A percentile compares a stretch with the other conserved stretches of the same genome.
Conservation (phyloP, 2,888 invertebrate genomes). For the Athalia cordata region DNA sequence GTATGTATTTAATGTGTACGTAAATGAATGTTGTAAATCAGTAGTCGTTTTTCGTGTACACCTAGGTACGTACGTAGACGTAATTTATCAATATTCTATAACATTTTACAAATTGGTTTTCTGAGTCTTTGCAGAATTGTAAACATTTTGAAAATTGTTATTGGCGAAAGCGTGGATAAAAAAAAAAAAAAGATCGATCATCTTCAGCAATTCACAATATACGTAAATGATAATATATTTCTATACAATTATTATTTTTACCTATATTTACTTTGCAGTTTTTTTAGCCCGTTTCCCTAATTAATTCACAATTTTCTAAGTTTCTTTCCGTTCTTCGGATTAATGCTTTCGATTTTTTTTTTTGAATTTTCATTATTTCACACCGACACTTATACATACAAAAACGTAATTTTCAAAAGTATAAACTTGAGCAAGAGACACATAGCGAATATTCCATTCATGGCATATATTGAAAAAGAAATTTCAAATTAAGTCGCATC, state of each 20-base stretch:
- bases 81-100: background rate
- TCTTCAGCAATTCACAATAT: slow-evolving; percentile 5
- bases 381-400: too few relatives aligned
- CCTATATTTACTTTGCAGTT: background rate
- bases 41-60: background rate
- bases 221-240: background rate
- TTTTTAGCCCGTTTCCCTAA: too few relatives aligned
- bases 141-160: slow-evolving; percentile 28
- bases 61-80: background rate
- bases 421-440: slow-evolving; percentile 46
- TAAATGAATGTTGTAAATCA: background rate
- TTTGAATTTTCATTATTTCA: too few relatives aligned
- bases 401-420: slow-evolving; percentile 24
- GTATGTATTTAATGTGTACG: slow-evolving; percentile 23
- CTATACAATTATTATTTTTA: background rate
- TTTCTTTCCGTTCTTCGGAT: background rate
- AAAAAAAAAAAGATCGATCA: background rate
- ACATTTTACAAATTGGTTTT: background rate
- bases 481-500: background rate
- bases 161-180: background rate
- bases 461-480: background rate
- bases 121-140: slow-evolving; percentile 29
- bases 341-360: background rate
- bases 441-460: slow-evolving; percentile 20
- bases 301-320: slow-evolving; percentile 9